Conservation (phyloP, 2,888 invertebrate species). For the Aporophyla lueneburgensis region DNA sequence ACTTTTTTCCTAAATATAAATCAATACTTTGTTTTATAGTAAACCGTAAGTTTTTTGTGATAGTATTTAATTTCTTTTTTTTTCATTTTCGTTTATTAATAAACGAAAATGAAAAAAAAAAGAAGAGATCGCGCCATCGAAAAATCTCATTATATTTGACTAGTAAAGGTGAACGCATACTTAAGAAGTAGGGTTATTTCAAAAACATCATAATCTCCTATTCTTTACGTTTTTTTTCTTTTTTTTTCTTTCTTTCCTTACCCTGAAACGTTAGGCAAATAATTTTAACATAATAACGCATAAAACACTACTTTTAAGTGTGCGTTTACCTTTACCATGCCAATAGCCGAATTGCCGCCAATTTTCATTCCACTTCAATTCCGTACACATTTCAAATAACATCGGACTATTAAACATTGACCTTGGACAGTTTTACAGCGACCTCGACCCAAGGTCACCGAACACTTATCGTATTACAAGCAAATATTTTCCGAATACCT, state of each 20-base stretch:
- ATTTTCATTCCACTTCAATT: conserved; percentile 44
- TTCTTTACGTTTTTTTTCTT: too few relatives aligned
- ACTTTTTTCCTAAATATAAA: conserved; percentile 27
- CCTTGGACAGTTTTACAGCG: conserved; percentile 26
- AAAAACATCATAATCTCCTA: not conserved
- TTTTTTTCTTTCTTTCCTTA: not conserved
- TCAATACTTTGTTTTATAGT: conserved; percentile 18
- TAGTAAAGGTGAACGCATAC: conserved; percentile 16
- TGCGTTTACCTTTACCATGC: conserved; percentile 9
- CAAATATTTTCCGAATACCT: conserved; percentile 28
- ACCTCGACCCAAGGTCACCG: conserved; percentile 24
- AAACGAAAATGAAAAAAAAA: too few relatives aligned
- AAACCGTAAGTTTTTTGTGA: not conserved
- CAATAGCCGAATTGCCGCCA: conserved; percentile 38
- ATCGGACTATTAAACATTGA: conserved; percentile 30
- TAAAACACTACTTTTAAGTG: conserved; percentile 10
- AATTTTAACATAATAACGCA: conserved; percentile 1
- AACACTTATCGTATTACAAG: conserved; percentile 20
- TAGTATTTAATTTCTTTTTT: conserved; percentile 12
- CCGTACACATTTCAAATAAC: conserved; percentile 40
- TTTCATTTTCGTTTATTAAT: not conserved
- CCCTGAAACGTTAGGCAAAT: not conserved
- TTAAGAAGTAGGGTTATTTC: not conserved
- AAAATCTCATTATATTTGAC: conserved; percentile 6
- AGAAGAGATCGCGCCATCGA: not conserved